Conservation (phyloP, 2,888 invertebrate genomes). For the Tetramorium bicarinatum region DNA sequence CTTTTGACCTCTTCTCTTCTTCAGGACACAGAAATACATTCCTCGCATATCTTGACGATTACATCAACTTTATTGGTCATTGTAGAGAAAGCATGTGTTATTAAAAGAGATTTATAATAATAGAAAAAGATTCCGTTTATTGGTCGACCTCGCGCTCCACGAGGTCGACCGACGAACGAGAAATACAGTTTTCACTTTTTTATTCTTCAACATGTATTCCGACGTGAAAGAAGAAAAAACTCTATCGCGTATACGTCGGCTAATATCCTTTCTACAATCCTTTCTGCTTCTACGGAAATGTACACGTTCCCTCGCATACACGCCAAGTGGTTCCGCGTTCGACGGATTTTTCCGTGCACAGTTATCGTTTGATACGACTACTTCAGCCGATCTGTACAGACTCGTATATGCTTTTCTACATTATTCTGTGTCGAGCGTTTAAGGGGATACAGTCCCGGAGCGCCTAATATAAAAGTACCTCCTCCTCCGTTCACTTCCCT, state of each 20-base stretch:
- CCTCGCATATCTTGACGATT: neutral
- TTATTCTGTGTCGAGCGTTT: slow-evolving; percentile 38
- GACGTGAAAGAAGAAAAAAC: neutral
- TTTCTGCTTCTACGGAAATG: neutral
- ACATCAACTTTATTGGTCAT: neutral
- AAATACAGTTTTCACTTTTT: neutral
- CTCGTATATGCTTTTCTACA: slow-evolving; percentile 15
- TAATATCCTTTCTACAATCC: slow-evolving; percentile 3
- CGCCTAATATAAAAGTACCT: slow-evolving; percentile 43
- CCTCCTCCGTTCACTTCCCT: neutral
- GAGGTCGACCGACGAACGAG: no score
- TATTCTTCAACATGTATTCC: neutral
- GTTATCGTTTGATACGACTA: slow-evolving; percentile 28
- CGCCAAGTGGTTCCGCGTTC: neutral
- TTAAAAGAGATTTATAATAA: neutral
- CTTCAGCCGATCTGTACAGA: slow-evolving; percentile 33
- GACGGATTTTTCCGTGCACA: slow-evolving; percentile 26
- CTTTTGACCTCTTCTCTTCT: neutral
- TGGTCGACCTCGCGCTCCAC: neutral
- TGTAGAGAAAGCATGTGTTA: neutral
- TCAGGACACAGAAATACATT: slow-evolving; percentile 8
- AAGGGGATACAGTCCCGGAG: slow-evolving; percentile 33
- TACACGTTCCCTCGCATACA: neutral
- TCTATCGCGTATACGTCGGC: neutral
- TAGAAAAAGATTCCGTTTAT: neutral